A percentile compares a stretch with the other conserved stretches of the same genome.
These are phyloP conservation scores for Tyrophagus putrescentiae DNA, from an alignment of 1,140 invertebrate species.

Conservation along the genomic window DNA sequence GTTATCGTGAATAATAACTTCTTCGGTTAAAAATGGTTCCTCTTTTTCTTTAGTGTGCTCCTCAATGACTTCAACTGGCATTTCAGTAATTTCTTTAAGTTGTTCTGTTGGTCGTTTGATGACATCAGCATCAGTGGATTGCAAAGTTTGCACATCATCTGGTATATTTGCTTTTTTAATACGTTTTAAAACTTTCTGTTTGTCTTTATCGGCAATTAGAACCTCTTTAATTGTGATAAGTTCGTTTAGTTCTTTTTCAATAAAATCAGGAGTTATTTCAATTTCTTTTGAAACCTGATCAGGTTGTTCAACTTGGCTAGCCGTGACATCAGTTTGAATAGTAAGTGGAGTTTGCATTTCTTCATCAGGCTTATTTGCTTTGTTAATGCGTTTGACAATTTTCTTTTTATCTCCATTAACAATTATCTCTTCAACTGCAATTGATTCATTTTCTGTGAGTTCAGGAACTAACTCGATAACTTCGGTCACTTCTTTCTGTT, in stretches of 20 bases:
- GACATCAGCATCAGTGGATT: background rate
- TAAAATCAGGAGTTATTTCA: too few relatives aligned
- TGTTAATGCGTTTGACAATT: background rate
- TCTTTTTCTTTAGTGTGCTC: conserved; percentile 11
- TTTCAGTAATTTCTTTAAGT: conserved; percentile 14
- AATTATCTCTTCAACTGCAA: background rate
- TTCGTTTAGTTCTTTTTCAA: too few relatives aligned
- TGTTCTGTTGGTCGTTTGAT: conserved; percentile 18
- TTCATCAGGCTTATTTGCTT: conserved; percentile 3
- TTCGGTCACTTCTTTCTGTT: conserved; percentile 18
- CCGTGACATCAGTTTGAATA: too few relatives aligned
- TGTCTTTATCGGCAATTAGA: too few relatives aligned
- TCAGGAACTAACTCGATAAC: too few relatives aligned
- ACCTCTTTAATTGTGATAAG: too few relatives aligned
- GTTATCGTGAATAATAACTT: conserved; percentile 30
- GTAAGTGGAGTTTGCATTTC: too few relatives aligned
- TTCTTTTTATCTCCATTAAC: too few relatives aligned
- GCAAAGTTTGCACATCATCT: too few relatives aligned
- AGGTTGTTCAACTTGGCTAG: too few relatives aligned
- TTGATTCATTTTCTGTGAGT: conserved; percentile 4
- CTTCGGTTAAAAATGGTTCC: conserved; percentile 14
- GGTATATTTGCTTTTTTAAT: background rate
- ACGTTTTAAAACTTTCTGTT: background rate
- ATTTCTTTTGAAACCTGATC: too few relatives aligned
- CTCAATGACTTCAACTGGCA: conserved; percentile 6